These are phyloP conservation scores for Ictalurus furcatus DNA, from an alignment of 2,113 vertebrate genomes.

Conservation along the genomic window DNA sequence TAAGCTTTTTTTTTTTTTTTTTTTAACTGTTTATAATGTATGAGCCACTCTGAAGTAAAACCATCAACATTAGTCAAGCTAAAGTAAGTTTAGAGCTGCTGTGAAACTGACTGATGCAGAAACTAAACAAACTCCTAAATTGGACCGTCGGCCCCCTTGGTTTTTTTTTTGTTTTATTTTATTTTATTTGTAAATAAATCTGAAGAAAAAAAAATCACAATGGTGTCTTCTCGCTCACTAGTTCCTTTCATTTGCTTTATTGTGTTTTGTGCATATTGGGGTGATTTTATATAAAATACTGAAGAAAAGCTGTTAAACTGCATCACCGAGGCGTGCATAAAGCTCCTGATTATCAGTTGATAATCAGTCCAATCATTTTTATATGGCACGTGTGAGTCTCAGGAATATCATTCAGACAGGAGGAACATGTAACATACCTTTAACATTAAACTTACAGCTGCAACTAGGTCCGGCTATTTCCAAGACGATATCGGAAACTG, in stretches of 20 bases:
- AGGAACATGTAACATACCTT: background rate
- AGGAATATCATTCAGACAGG: background rate
- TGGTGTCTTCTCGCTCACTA: slow-evolving; percentile 39
- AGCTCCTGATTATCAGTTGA: background rate
- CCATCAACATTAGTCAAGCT: slow-evolving; percentile 38
- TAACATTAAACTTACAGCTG: background rate
- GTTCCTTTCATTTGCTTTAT: background rate
- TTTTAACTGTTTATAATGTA: slow-evolving; percentile 85
- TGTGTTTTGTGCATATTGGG: background rate
- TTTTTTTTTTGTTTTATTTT: slow-evolving; percentile 60
- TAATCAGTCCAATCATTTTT: background rate
- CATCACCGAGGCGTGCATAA: background rate
- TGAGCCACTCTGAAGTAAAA: slow-evolving; percentile 75
- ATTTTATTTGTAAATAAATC: slow-evolving; percentile 86
- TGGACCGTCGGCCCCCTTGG: slow-evolving; percentile 84
- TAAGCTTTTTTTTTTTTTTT: slow-evolving; percentile 70
- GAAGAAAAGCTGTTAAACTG: background rate
- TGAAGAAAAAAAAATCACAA: slow-evolving; percentile 62
- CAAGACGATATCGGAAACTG: background rate
- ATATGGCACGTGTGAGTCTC: background rate
- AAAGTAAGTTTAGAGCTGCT: slow-evolving; percentile 32
- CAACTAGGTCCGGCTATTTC: background rate
- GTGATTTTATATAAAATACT: background rate
- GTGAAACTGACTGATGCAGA: slow-evolving; percentile 78
- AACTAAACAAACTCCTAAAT: slow-evolving; percentile 86